A percentile compares a stretch with the other conserved stretches of the same genome.
These are phyloP conservation scores for Hoplostethus mediterraneus DNA, from an alignment of 2,797 vertebrate species.

Conservation along the genomic window DNA sequence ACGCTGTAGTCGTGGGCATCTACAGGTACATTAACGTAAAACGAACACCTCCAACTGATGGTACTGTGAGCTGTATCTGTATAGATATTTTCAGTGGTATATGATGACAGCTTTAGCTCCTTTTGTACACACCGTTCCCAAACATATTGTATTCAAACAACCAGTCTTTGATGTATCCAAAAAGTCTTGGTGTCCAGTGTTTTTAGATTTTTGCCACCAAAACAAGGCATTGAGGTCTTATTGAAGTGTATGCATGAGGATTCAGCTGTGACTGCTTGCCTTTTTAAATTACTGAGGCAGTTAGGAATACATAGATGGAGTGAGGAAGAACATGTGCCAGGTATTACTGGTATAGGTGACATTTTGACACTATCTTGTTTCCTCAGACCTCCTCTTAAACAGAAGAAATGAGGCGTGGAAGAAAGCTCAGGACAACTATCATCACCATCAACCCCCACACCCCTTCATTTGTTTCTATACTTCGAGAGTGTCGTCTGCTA, in stretches of 20 bases:
- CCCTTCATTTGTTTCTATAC: not conserved
- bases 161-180: no score
- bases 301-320: no score
- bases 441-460: not conserved
- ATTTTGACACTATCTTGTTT: not conserved
- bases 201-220: no score
- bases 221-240: no score
- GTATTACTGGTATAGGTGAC: not conserved
- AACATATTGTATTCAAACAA: no score
- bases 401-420: conserved; percentile 84
- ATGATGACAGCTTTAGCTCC: no score
- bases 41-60: not conserved
- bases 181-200: no score
- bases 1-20: conserved; percentile 92
- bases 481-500: not conserved
- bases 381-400: conserved; percentile 87
- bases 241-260: no score
- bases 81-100: not conserved
- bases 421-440: not conserved
- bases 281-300: no score
- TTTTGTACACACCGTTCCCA: no score
- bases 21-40: conserved; percentile 85
- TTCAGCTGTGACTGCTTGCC: no score
- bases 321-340: no score
- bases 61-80: not conserved